Conservation (phyloP, 2,113 vertebrate genomes). For the Gambusia holbrooki region DNA sequence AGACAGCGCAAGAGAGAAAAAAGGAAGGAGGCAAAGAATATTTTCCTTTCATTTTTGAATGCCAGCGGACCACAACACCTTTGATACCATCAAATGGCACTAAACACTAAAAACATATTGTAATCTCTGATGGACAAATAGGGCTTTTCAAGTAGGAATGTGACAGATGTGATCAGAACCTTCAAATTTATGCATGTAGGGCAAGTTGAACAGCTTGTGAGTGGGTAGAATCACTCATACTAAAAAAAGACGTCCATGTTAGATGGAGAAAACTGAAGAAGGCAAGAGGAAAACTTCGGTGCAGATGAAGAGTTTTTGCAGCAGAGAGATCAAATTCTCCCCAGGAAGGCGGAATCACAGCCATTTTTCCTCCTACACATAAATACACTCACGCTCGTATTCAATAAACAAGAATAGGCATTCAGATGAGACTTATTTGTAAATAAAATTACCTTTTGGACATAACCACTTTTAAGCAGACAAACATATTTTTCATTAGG, state of each 20-base stretch:
- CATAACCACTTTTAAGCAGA: not conserved
- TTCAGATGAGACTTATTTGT: not conserved
- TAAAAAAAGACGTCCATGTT: slow-evolving; percentile 61
- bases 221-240: slow-evolving; percentile 70
- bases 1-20: slow-evolving; percentile 34
- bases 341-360: slow-evolving; percentile 53
- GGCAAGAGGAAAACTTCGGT: slow-evolving; percentile 46
- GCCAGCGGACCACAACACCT: slow-evolving; percentile 15
- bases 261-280: slow-evolving; percentile 45
- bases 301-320: slow-evolving; percentile 52
- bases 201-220: slow-evolving; percentile 69
- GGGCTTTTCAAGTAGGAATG: slow-evolving; percentile 39
- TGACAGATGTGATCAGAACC: slow-evolving; percentile 66
- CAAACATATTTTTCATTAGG: not conserved
- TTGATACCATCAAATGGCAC: slow-evolving; percentile 20
- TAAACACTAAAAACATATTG: slow-evolving; percentile 9
- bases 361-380: slow-evolving; percentile 62
- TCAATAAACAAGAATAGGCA: not conserved
- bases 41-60: slow-evolving; percentile 43
- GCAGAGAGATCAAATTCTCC: slow-evolving; percentile 47
- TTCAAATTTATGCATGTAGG: slow-evolving; percentile 44
- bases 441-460: not conserved
- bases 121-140: slow-evolving; percentile 25
- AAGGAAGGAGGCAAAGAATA: slow-evolving; percentile 20
- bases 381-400: slow-evolving; percentile 3